Base-by-base conservation (phyloP, 2,113 vertebrate species). In the Caracal caracal region DNA sequence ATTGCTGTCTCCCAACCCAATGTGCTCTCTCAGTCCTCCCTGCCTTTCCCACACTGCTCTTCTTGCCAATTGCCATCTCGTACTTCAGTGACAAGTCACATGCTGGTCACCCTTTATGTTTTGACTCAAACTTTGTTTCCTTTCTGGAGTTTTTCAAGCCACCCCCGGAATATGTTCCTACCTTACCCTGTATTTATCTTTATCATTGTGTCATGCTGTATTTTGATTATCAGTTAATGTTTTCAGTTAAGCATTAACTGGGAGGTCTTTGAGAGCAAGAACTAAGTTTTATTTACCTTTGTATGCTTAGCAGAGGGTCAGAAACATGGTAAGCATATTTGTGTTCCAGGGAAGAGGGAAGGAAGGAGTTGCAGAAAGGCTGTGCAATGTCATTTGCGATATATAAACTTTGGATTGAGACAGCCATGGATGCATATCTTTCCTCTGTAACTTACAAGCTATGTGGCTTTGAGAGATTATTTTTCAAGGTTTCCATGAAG, bases 1-100 rank as follows among this genome's bases (percentile, higher is more conserved):
- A 1, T 0, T 1, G 26, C 33, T 20, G 8, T 33, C 16, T 28
- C 79, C 28, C 30, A 22, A 13, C 43, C 20, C 43, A 30, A 1
- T 0, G 0, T 10, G 3, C n/a, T 37, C 20, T 26, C 35, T 40
- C 30, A 0, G 0, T 1, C 16, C 11, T 15, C n/a, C 0, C 5
- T 28, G 33, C 19, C 40, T 83, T n/a, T 49, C 28, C 53, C 15
- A 8, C 1, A 20, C 0, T 17, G 22, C 5, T 59, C 11, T 8
- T 16, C 19, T 30, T 13, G 12, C 70, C 5, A 30, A 28, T 9
- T 20, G 35, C 47, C 43, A 11, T 20, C 47, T 26, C 22, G 0
- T 19, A 65, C 30, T 65, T 86, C 5, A 0, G 11, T 33, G 53
- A 24, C 61, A 56, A 37, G 37, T 47, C 65, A 56, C 35, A 19